Percentiles rank a stretch among this genome's conserved stretches.
Conservation (phyloP, 2,888 invertebrate species). For the Pyrrhosoma nymphula region DNA sequence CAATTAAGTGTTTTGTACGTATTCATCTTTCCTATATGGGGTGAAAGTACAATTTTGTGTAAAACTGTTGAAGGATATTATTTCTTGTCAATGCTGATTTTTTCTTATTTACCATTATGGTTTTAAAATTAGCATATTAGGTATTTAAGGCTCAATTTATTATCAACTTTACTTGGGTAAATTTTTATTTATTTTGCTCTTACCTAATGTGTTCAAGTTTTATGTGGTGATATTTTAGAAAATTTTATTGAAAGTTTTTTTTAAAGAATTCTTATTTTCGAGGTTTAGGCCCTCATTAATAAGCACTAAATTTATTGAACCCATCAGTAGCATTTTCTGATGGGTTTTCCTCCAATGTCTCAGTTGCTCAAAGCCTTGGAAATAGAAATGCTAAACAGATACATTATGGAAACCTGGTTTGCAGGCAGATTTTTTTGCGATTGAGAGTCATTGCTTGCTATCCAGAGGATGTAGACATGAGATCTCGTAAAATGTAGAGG, state of each 20-base stretch:
- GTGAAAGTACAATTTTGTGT: neutral
- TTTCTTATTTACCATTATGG: neutral
- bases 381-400: neutral
- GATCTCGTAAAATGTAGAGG: neutral
- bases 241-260: neutral
- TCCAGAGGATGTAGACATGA: neutral
- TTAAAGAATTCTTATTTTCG: neutral
- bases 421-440: neutral
- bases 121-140: neutral
- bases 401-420: neutral
- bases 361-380: neutral
- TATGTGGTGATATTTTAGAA: slow-evolving; percentile 2
- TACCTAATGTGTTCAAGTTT: slow-evolving; percentile 27
- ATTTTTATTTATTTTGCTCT: slow-evolving; percentile 2
- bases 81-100: neutral
- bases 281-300: slow-evolving; percentile 35
- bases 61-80: neutral
- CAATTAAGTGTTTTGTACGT: neutral
- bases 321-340: neutral
- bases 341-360: neutral
- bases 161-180: neutral
- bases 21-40: neutral
- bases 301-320: neutral
- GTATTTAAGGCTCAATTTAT: neutral
- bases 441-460: neutral